Percentiles rank a stretch among this genome's conserved stretches.
Evolutionary conservation across 2,888 invertebrate species (phyloP).

Genomic region (Halocaridina rubra): DNA sequence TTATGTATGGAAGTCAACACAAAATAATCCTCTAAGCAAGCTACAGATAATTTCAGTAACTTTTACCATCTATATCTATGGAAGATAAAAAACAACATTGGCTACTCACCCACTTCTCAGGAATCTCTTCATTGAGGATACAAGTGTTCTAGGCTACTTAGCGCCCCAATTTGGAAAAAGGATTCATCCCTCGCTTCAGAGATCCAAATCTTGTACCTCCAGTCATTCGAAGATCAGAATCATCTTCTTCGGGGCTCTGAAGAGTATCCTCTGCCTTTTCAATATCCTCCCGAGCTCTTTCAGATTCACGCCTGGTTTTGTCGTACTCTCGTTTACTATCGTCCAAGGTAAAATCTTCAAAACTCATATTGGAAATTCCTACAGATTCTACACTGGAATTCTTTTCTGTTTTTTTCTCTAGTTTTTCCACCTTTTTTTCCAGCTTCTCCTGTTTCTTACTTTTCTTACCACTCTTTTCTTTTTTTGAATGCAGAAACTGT

Average conservation of each 20-base stretch:
- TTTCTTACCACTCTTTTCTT: conserved; percentile 55
- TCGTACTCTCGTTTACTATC: conserved; percentile 35
- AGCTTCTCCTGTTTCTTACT: conserved; percentile 52
- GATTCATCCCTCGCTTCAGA: conserved; percentile 61
- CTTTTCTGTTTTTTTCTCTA: conserved; percentile 57
- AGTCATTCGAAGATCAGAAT: conserved; percentile 51
- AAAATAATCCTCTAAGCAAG: not conserved
- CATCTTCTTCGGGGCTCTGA: conserved; percentile 61
- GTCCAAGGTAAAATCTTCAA: conserved; percentile 61
- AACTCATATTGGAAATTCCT: conserved; percentile 63
- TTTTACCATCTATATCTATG: not conserved
- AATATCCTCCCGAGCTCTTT: conserved; percentile 16
- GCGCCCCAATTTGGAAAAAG: conserved; percentile 62
- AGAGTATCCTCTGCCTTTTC: conserved; percentile 32
- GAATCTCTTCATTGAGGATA: not conserved
- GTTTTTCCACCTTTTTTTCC: conserved; percentile 55
- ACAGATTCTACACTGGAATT: conserved; percentile 38
- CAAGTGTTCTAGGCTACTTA: not conserved
- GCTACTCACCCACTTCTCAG: not conserved
- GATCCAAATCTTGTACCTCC: conserved; percentile 62
- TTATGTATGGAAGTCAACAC: not conserved
- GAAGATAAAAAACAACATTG: not conserved
- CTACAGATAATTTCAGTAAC: not conserved
- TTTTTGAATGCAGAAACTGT: conserved; percentile 57
- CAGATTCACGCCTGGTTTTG: conserved; percentile 4